Percentiles rank a stretch among this genome's conserved stretches.
Evolutionary conservation across 2,113 vertebrate genomes (phyloP).

Genomic region (Scortum barcoo): DNA sequence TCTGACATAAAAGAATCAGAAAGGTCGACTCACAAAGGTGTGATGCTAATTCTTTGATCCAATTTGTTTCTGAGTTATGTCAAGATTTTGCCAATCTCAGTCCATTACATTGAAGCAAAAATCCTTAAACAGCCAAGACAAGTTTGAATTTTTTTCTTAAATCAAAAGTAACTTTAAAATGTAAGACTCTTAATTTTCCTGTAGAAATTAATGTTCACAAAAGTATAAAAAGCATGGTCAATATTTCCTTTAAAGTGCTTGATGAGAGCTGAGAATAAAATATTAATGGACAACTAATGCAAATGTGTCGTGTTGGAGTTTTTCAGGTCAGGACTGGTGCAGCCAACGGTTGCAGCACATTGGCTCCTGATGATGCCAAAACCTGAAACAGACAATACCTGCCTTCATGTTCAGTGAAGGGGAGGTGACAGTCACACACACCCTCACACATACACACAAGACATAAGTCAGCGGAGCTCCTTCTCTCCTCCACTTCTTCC

Average conservation of each 20-base stretch:
- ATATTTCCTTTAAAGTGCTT: neutral
- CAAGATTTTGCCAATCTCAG: too few species aligned
- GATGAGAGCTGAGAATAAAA: neutral
- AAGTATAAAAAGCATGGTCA: neutral
- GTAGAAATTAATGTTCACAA: too few species aligned
- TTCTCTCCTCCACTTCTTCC: slow-evolving; percentile 19
- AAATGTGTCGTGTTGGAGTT: neutral
- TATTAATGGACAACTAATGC: neutral
- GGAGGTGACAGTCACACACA: neutral
- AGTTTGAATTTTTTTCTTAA: too few species aligned
- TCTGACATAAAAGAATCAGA: neutral
- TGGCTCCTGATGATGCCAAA: slow-evolving; percentile 4
- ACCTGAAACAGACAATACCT: slow-evolving; percentile 22
- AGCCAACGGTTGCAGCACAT: too few species aligned
- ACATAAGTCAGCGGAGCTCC: slow-evolving; percentile 3
- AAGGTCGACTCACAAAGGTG: neutral
- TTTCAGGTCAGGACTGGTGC: neutral
- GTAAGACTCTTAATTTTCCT: too few species aligned
- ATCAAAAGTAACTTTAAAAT: too few species aligned
- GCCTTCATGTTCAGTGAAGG: slow-evolving; percentile 24
- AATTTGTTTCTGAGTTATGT: too few species aligned
- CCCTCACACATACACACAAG: neutral
- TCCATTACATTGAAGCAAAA: too few species aligned
- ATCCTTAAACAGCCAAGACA: too few species aligned
- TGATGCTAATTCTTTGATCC: too few species aligned